Evolutionary conservation across 2,113 vertebrate species (phyloP), one percentile per base, ranked within the genome.

Genomic region (Ondatra zibethicus): DNA sequence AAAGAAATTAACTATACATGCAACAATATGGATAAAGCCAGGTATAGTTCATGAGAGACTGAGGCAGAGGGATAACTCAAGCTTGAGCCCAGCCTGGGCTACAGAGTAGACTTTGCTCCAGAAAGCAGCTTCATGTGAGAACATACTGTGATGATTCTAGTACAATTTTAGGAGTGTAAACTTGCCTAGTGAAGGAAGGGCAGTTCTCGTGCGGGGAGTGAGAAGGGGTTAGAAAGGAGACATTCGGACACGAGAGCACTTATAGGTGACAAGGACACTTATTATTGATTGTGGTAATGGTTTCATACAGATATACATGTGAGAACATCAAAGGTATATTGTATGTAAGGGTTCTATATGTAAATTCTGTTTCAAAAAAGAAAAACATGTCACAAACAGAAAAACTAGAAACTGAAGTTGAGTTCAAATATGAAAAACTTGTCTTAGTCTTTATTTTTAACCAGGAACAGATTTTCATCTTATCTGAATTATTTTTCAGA

Each of bases 391-490:
- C 58, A 11, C n/a, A 88, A 76, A 85, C 42, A 94, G 45, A 81
- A 97, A 94, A 90, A 81, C 7, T 39, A 93, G 91, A 88, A 93
- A 94, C 87, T 72, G 23, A 94, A 94, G 25, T n/a, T 52, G 39
- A 91, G 31, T 73, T 10, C 29, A 92, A 89, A 21, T 66, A 17
- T 84, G 29, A 72, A 95, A 95, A 90, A 76, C 12, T 3, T 61
- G 58, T 77, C 73, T 86, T 73, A 95, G 66, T 58, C 16, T 39
- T 82, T 16, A 89, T 73, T 39, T 92, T 25, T 94, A 72, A 95
- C 27, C 27, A 84, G 29, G 73, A 96, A 88, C 31, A 94, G 36
- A 7, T 91, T 63, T 84, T 63, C 16, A 6, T 42, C 58, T 84
- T 82, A 39, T 61, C 39, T 82, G 16, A 63, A 39, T 39, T 84